Conservation (phyloP, 2,113 vertebrate genomes). For the Lepidothrix coronata region DNA sequence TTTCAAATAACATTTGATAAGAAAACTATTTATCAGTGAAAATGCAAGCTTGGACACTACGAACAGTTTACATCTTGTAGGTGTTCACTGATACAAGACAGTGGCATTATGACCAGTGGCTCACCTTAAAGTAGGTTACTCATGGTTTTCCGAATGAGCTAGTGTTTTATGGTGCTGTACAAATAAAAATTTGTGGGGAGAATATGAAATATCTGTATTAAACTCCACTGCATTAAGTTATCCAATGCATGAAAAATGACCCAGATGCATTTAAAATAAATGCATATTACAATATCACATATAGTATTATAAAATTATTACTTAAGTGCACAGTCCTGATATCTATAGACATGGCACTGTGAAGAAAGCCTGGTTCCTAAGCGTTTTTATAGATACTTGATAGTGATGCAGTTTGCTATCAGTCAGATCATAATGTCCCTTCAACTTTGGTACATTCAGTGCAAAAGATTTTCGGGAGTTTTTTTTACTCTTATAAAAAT, state of each 20-base stretch:
- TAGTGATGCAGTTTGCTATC: slow-evolving; percentile 65
- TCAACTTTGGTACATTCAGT: slow-evolving; percentile 83
- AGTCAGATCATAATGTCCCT: slow-evolving; percentile 67
- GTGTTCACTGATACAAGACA: slow-evolving; percentile 42
- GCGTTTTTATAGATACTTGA: slow-evolving; percentile 62
- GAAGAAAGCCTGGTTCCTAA: slow-evolving; percentile 67
- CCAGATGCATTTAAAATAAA: slow-evolving; percentile 79
- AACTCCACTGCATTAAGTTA: slow-evolving; percentile 73
- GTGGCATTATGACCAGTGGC: slow-evolving; percentile 33
- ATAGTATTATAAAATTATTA: slow-evolving; percentile 77
- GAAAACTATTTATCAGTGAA: slow-evolving; percentile 73
- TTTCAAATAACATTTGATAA: slow-evolving; percentile 61
- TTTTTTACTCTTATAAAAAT: slow-evolving; percentile 79
- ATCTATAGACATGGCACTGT: slow-evolving; percentile 69
- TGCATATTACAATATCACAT: slow-evolving; percentile 73
- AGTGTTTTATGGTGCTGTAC: slow-evolving; percentile 66
- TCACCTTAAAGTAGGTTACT: slow-evolving; percentile 15
- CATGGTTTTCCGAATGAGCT: slow-evolving; percentile 38
- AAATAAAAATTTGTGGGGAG: slow-evolving; percentile 72
- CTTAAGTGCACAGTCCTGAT: slow-evolving; percentile 74
- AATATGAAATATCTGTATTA: slow-evolving; percentile 74
- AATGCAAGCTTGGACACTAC: slow-evolving; percentile 65
- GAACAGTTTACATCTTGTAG: slow-evolving; percentile 48
- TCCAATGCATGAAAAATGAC: slow-evolving; percentile 73
- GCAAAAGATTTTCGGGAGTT: slow-evolving; percentile 76